Base-by-base conservation (phyloP, 2,113 vertebrate genomes). In the Rafetus swinhoei region DNA sequence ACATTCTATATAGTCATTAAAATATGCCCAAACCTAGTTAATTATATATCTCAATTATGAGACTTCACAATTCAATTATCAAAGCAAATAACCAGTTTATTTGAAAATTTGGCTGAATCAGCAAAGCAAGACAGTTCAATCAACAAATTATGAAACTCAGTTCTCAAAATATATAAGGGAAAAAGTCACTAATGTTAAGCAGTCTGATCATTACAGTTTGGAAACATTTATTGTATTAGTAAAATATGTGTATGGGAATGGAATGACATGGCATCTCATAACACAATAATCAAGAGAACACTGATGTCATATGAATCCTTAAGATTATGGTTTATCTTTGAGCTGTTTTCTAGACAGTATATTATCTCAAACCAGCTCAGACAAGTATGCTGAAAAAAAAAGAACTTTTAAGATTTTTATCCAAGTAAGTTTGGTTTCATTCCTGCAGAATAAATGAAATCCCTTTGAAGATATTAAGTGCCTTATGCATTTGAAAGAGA, bases 201-300 rank as follows among this genome's bases (percentile, higher is more conserved):
- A 59, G 0, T 15, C 57, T 35, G 24, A 52, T 32, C 0, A 3
- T 11, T 77, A 11, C 90, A 57, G 45, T 69, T 72, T 1, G 84
- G 83, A 84, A 96, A 83, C 19, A 4, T 87, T 96, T 87, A 92
- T 52, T 88, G 94, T 94, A 84, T 88, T 60, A 35, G 62, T 9
- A 16, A 79, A 83, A 45, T 25, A 69, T 72, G 74, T 32, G 8
- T 53, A 72, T 81, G 81, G 9, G 82, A 90, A 21, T 65, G 88
- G 84, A 92, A 83, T 16, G 57, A 27, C 39, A 83, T 13, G 72
- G 19, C 65, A 13, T 79, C 84, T 82, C 1, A 0, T 85, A 93
- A 54, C 39, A 3, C 2, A 27, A 86, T 72, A 85, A 90, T 95
- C 91, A 95, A 88, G 86, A 81, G 88, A 90, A 56, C 9, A 1